These are phyloP conservation scores for Sylvilagus floridanus DNA, from an alignment of 2,797 vertebrate species.

Conservation along the genomic window DNA sequence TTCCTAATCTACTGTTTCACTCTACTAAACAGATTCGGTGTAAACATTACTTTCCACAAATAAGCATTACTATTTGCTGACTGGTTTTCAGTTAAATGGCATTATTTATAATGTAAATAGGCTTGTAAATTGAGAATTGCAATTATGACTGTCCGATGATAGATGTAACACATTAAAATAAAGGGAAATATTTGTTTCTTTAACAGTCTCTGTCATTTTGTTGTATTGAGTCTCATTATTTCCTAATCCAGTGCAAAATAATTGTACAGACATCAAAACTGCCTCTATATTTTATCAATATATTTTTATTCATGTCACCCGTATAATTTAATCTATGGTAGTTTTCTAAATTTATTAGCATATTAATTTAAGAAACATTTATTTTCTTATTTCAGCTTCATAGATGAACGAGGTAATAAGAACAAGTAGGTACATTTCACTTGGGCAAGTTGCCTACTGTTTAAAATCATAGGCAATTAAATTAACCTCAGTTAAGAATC, in stretches of 20 bases:
- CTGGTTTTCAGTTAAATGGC: slow-evolving; percentile 78
- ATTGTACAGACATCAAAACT: background rate
- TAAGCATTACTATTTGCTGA: slow-evolving; percentile 71
- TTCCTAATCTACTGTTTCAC: slow-evolving; percentile 73
- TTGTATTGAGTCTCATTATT: slow-evolving; percentile 79
- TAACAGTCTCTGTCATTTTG: slow-evolving; percentile 88
- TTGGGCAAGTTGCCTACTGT: background rate
- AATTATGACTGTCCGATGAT: slow-evolving; percentile 70
- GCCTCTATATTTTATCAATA: slow-evolving; percentile 6
- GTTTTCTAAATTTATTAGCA: slow-evolving; percentile 49
- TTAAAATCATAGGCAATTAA: background rate
- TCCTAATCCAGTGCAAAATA: slow-evolving; percentile 53
- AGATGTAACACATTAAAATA: slow-evolving; percentile 91
- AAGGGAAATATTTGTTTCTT: slow-evolving; percentile 98
- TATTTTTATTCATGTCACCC: slow-evolving; percentile 39
- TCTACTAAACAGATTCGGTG: slow-evolving; percentile 62
- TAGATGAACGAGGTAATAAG: slow-evolving; percentile 28
- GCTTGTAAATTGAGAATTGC: slow-evolving; percentile 68
- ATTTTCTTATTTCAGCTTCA: slow-evolving; percentile 39
- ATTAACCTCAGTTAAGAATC: slow-evolving; percentile 36
- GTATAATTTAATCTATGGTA: slow-evolving; percentile 39
- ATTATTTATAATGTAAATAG: slow-evolving; percentile 25
- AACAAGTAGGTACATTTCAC: background rate
- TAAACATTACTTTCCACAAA: slow-evolving; percentile 67
- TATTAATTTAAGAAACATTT: slow-evolving; percentile 20